Conservation (phyloP, 2,113 vertebrate genomes). For the Rafetus swinhoei region DNA sequence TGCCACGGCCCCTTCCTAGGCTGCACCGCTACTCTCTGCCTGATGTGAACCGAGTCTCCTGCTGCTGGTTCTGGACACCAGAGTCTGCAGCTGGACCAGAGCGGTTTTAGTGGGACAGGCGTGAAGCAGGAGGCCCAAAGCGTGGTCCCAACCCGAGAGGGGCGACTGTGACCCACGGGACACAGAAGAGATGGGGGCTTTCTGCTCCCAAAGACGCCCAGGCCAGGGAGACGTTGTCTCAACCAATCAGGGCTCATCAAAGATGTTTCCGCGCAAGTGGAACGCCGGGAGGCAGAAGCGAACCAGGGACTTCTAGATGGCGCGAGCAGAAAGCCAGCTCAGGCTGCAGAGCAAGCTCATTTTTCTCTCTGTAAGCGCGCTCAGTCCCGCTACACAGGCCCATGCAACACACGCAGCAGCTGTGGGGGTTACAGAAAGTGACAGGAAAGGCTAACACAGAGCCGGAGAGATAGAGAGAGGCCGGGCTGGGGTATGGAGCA, state of each 20-base stretch:
- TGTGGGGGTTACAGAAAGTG: not conserved
- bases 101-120: not conserved
- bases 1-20: not conserved
- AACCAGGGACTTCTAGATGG: too few relatives aligned
- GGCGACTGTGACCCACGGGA: not conserved
- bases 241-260: fast-evolving
- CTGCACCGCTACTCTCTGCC: not conserved
- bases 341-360: too few relatives aligned
- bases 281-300: too few relatives aligned
- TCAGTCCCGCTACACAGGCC: too few relatives aligned
- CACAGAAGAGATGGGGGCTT: not conserved
- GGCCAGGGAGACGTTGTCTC: not conserved
- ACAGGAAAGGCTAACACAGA: not conserved
- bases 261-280: too few relatives aligned
- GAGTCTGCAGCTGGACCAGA: not conserved
- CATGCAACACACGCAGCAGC: too few relatives aligned
- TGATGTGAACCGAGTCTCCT: not conserved
- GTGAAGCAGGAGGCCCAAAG: not conserved
- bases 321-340: too few relatives aligned
- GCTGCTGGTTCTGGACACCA: not conserved
- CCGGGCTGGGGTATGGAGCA: not conserved
- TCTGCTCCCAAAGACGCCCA: not conserved
- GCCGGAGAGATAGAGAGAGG: not conserved
- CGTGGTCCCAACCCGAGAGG: not conserved
- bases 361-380: too few relatives aligned